A percentile compares a stretch with the other conserved stretches of the same genome.
These are phyloP conservation scores for Rhyacichthys aspro DNA, from an alignment of 2,797 vertebrate genomes.

Conservation along the genomic window DNA sequence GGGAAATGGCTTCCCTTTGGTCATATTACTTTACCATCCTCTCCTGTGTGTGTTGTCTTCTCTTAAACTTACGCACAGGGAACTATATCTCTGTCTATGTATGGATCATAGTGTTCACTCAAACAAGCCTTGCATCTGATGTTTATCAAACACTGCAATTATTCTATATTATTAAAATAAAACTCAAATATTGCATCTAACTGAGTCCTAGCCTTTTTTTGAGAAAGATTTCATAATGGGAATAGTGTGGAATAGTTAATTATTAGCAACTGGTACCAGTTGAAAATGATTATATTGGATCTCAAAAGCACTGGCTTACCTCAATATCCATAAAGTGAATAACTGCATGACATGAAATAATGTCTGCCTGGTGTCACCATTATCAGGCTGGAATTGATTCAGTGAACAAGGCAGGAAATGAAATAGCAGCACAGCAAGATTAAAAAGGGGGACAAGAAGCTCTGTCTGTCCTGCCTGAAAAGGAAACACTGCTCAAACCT, in stretches of 20 bases:
- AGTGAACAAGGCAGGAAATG: constrained; percentile 71
- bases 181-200: no score
- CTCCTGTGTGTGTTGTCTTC: constrained; percentile 36
- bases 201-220: no score
- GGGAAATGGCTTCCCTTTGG: constrained; percentile 67
- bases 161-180: no score
- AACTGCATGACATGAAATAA: constrained; percentile 42
- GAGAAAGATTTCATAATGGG: no score
- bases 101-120: constrained; percentile 46
- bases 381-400: constrained; percentile 58
- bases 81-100: constrained; percentile 19
- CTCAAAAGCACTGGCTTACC: no score
- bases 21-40: constrained; percentile 64
- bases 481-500: constrained; percentile 46
- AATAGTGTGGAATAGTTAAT: no score
- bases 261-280: no score
- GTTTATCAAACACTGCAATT: constrained; percentile 36
- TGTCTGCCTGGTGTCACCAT: constrained; percentile 33
- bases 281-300: no score
- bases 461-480: constrained; percentile 41
- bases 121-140: constrained; percentile 33
- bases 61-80: constrained; percentile 56
- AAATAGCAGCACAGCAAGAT: constrained; percentile 69
- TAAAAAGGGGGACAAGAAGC: constrained; percentile 58
- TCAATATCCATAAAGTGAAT: no score